Evolutionary conservation across 2,797 vertebrate species (phyloP).

Genomic region (Ctenosaura bakeri): DNA sequence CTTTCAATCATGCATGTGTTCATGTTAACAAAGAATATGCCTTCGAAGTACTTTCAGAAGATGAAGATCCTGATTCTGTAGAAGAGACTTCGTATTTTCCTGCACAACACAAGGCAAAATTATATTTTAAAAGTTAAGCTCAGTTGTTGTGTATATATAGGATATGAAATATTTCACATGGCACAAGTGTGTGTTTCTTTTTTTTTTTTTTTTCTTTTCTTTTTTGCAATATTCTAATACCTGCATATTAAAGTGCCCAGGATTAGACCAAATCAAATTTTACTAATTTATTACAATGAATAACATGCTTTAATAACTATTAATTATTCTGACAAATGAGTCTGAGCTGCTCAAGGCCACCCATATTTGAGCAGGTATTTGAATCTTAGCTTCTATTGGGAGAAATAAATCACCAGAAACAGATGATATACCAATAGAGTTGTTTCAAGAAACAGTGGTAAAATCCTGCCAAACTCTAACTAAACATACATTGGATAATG

Average conservation of each 20-base stretch:
- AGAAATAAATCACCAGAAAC: no score
- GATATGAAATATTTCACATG: neutral
- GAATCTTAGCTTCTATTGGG: neutral
- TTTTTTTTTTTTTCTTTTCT: neutral
- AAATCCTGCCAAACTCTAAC: no score
- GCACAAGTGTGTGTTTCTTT: neutral
- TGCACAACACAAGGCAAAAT: constrained; percentile 62
- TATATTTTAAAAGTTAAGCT: neutral
- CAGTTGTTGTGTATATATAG: no score
- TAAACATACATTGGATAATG: no score
- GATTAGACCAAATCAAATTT: neutral
- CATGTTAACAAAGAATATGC: constrained; percentile 81
- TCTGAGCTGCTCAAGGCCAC: neutral
- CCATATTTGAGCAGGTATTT: no score
- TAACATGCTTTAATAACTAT: neutral
- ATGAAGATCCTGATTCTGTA: constrained; percentile 78
- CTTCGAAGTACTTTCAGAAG: constrained; percentile 80
- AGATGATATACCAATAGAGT: no score
- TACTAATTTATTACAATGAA: neutral
- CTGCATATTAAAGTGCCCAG: neutral
- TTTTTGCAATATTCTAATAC: neutral
- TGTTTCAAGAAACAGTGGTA: no score
- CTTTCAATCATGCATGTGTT: constrained; percentile 39
- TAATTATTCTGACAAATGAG: neutral
- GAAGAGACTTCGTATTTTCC: constrained; percentile 82